These are phyloP conservation scores for Dermatemys mawii DNA, from an alignment of 2,113 vertebrate genomes.

Conservation along the genomic window DNA sequence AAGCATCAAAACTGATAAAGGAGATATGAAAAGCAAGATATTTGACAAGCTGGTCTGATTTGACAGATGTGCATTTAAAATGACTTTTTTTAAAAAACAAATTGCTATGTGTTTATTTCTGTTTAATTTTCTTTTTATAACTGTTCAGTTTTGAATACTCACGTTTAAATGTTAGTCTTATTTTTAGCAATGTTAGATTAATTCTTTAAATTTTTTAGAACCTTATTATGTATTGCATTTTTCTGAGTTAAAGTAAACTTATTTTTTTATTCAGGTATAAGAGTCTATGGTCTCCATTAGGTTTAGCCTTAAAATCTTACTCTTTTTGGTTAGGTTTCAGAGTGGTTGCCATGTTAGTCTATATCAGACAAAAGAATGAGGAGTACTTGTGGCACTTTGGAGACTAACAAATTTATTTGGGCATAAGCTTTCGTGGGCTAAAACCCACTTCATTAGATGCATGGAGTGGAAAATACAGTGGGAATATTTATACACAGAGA, in stretches of 20 bases:
- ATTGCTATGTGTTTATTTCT: background rate
- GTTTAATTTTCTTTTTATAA: background rate
- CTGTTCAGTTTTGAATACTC: background rate
- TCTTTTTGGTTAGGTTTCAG: background rate
- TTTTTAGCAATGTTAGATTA: background rate
- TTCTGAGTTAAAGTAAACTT: background rate
- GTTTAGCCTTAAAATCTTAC: background rate
- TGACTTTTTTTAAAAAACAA: background rate
- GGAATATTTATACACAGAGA: too few relatives aligned
- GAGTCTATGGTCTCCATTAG: too few relatives aligned
- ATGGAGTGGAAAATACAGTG: too few relatives aligned
- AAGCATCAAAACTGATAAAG: background rate
- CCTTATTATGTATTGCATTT: background rate
- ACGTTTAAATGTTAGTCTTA: background rate
- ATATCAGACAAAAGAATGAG: too few relatives aligned
- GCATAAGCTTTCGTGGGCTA: too few relatives aligned
- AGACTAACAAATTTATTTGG: too few relatives aligned
- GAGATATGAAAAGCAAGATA: background rate
- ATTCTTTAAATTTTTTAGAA: background rate
- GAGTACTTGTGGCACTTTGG: too few relatives aligned
- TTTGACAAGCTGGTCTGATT: background rate
- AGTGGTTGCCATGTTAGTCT: too few relatives aligned
- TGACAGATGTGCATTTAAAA: background rate
- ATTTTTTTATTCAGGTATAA: background rate
- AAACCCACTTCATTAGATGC: too few relatives aligned